Base-by-base conservation (phyloP, 2,797 vertebrate genomes). In the Galaxias olidus region DNA sequence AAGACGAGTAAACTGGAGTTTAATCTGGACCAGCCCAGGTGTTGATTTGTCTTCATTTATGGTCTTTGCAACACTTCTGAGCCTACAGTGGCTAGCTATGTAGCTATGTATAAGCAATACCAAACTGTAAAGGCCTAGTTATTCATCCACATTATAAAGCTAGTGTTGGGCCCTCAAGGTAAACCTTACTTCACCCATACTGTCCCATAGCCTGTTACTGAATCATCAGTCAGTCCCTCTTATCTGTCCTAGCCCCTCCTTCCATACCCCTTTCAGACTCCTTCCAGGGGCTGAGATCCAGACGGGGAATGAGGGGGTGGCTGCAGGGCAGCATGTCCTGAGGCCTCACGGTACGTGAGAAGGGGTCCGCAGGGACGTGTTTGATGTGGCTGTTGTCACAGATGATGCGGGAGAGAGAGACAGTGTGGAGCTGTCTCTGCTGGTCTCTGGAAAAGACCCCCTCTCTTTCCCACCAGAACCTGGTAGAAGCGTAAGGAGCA, bases 381-480 rank as follows among this genome's bases (percentile, higher is more conserved):
- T 64, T 77, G 79, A 98, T 92, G 61, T 1, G 90, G 17, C 93
- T 97, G 74, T 96, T 98, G 82, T 95, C 94, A 73, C 96, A 98
- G 74, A 98, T 91, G 52, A 98, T 83, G 8, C 88, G 89, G 0
- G 94, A 92, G 66, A 98, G 80, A 0, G 94, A 96, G 55, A 91
- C 70, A 7, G 68, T 65, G 11, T 52, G 74, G 13, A 98, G 84
- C 13, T 87, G 82, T 0, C 43, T 73, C 75, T 80, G 81, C 82
- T 98, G 96, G 47, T 78, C 18, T 2, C 13, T 50, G n/a, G 91
- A 94, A 86, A 98, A 98, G 61, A 96, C 85, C 0, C 90, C 91
- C 0, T 86, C 77, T 10, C 82, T 91, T 86, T 97, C 90, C 95
- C 96, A 98, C 95, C 95, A 98, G 86, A 96, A 98, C 71, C 96